phyloP scores from a whole-genome alignment of 2,888 invertebrate genomes.

The Apotomis betuletana region DNA sequence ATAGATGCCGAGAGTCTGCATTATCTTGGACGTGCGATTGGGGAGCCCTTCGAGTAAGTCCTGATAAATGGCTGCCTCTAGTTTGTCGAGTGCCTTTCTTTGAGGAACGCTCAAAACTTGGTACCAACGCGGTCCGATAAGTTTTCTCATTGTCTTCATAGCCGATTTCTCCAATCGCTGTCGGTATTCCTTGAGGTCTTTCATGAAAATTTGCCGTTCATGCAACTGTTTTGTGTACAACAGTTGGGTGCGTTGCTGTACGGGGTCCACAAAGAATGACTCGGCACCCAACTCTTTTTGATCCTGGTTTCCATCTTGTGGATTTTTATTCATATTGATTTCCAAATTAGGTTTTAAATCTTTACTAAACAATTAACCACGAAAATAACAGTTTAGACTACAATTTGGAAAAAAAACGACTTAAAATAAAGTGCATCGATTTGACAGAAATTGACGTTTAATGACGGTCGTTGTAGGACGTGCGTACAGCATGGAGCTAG shows the following conservation, averaged over 20 bases:
- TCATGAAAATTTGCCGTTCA: slow-evolving; percentile 67
- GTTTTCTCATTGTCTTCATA: slow-evolving; percentile 50
- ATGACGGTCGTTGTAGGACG: background rate
- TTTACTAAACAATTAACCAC: background rate
- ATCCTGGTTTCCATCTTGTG: background rate
- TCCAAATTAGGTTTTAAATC: background rate
- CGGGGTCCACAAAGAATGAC: slow-evolving; percentile 52
- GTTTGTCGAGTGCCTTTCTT: slow-evolving; percentile 61
- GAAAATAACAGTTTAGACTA: slow-evolving; percentile 45
- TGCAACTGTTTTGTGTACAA: slow-evolving; percentile 62
- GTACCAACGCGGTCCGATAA: slow-evolving; percentile 73
- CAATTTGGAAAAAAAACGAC: slow-evolving; percentile 63
- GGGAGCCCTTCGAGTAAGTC: slow-evolving; percentile 72
- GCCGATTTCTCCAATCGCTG: slow-evolving; percentile 52
- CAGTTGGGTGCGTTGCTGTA: slow-evolving; percentile 58
- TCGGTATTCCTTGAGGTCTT: slow-evolving; percentile 66
- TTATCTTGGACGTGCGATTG: slow-evolving; percentile 54
- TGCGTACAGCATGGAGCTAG: no score
- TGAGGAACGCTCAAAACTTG: slow-evolving; percentile 72
- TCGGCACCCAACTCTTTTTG: slow-evolving; percentile 4
- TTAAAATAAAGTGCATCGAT: slow-evolving; percentile 16
- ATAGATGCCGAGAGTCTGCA: slow-evolving; percentile 62
- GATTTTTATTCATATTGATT: slow-evolving; percentile 4
- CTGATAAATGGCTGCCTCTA: slow-evolving; percentile 65
- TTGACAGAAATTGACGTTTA: background rate